Evolutionary conservation across 2,888 invertebrate species (phyloP).

Genomic region (Tinea pellionella): DNA sequence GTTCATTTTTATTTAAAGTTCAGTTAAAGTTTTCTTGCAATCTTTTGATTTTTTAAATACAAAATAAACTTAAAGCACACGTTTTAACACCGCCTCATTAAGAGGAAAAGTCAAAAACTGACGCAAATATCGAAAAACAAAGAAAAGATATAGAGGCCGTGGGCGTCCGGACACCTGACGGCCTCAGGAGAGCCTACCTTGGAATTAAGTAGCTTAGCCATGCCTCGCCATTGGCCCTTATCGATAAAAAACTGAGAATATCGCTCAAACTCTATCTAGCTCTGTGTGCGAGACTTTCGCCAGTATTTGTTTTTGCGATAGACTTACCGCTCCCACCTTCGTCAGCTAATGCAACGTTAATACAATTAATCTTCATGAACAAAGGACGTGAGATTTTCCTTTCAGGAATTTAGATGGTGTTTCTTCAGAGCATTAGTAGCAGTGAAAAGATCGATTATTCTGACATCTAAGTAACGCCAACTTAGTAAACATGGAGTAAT

Average conservation of each 20-base stretch:
- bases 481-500: background rate
- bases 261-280: background rate
- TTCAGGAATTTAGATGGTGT: constrained; percentile 10
- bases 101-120: constrained; percentile 7
- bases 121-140: constrained; percentile 3
- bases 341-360: constrained; percentile 10
- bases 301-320: constrained; percentile 9
- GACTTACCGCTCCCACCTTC: constrained; percentile 10
- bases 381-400: constrained; percentile 11
- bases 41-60: background rate
- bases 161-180: constrained; percentile 10
- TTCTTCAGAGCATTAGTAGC: background rate
- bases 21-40: background rate
- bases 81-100: background rate
- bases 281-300: background rate
- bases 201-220: constrained; percentile 2
- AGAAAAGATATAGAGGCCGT: constrained; percentile 1
- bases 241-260: background rate
- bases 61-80: background rate
- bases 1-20: background rate
- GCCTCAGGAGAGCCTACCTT: background rate
- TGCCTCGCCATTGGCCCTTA: constrained; percentile 3
- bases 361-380: constrained; percentile 13
- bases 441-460: constrained; percentile 6
- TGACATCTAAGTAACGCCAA: background rate